Base-by-base conservation (phyloP, 2,113 vertebrate genomes). In the Centropristis striata region DNA sequence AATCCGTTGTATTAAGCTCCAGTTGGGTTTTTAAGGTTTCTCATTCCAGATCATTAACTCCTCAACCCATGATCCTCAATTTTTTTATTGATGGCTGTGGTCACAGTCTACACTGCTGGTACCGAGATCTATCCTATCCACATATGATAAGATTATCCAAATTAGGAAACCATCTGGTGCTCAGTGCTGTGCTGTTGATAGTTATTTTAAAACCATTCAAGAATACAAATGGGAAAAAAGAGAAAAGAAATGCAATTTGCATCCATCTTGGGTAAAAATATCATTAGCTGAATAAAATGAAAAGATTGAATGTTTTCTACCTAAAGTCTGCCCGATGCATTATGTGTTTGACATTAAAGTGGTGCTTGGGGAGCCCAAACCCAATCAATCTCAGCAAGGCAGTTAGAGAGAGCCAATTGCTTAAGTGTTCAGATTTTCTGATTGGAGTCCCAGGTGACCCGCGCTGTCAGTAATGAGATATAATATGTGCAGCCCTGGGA, bases 301-400 rank as follows among this genome's bases (percentile, higher is more conserved):
- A 76, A 57, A 85, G 57, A 83, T 53, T 53, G 18, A 88, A 73
- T 65, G 74, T 85, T 92, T 91, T 83, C 75, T 57, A 70, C 67
- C 51, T 83, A 79, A 92, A 86, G 72, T 80, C 66, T 86, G 67
- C 88, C 72, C 78, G 78, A 70, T 84, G 87, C 74, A 90, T 93
- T 90, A 86, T 86, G 86, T 90, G 86, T 92, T 89, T 93, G 89
- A 93, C 93, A 93, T 93, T 93, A 92, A 92, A 94, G 89, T 70
- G 79, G 86, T 71, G 90, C 86, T 85, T 37, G 39, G 83, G 89
- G 84, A 92, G 87, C 85, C 78, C 74, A 88, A 89, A 90, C 80
- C 74, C 71, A 94, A 91, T 95, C 93, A 93, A 87, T 92, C 88
- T 88, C 77, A 64, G 78, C 51, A 75, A 63, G 68, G 54, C 78